Base-by-base conservation (phyloP, 2,888 invertebrate genomes). In the Drosophila conformis region DNA sequence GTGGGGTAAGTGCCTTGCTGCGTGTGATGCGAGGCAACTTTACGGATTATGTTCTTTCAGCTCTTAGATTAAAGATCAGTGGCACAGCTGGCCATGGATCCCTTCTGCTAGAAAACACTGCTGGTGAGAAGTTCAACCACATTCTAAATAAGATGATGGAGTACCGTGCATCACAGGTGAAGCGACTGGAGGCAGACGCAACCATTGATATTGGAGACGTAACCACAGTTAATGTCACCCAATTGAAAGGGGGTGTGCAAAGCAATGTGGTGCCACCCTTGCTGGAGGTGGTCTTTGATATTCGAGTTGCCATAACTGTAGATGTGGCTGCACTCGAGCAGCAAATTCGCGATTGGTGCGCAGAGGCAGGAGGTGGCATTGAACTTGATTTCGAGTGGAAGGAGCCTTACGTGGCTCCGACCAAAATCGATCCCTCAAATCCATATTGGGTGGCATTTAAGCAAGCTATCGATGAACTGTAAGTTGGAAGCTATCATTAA, bases 1-100 rank as follows among this genome's bases (percentile, higher is more conserved):
- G n/a, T 96, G 96, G 95, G 96, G 96, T 96, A 92, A 94, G 95
- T 94, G 18, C 6, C 11, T n/a, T 11, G 8, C 10, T n/a, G 3
- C 7, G n/a, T 35, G 10, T 1, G 18, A 35, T 13, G 0, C 4
- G 1, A 25, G 11, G 15, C 1, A 21, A 27, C 1, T 18, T 53
- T 18, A 36, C 0, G 11, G n/a, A 18, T 7, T 2, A 0, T 0
- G 0, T 10, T 15, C 6, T 21, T 27, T 18, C 54, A 89, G 83
- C 95, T 95, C 95, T 93, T 88, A 96, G 93, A 74, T 94, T 97
- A 0, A 95, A 94, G 13, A 95, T 96, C 78, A 93, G 92, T 13
- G 97, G 97, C 1, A 93, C 94, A 6, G 95, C 97, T 0, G 97
- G 96, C 0, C 98, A 98, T 91, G 97, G 96, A 0, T 96, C 96